Conservation (phyloP, 2,888 invertebrate genomes). For the Brenthis ino region DNA sequence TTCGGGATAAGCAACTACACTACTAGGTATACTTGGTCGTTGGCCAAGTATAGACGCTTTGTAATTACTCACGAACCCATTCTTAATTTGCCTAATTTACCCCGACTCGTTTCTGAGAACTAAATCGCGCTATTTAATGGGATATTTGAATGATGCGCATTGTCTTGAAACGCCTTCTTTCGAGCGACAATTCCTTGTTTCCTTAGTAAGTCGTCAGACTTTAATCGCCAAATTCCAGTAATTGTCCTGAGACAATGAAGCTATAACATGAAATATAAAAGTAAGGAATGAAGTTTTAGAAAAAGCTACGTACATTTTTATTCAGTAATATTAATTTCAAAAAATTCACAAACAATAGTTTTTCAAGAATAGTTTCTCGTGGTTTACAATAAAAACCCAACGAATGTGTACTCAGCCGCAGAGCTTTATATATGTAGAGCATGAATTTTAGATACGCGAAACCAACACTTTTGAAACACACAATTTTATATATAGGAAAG, state of each 20-base stretch:
- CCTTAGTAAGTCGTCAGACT: slow-evolving; percentile 24
- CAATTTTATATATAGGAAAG: slow-evolving; percentile 22
- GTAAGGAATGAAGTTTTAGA: slow-evolving; percentile 12
- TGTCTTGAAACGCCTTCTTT: slow-evolving; percentile 70
- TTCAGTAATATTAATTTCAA: not conserved
- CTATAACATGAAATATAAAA: slow-evolving; percentile 19
- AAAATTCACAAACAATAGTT: slow-evolving; percentile 24
- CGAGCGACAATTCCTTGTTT: slow-evolving; percentile 47
- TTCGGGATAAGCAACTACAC: slow-evolving; percentile 40
- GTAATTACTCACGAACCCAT: slow-evolving; percentile 75
- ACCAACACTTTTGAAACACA: slow-evolving; percentile 46
- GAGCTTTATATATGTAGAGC: slow-evolving; percentile 64
- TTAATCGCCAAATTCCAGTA: slow-evolving; percentile 37
- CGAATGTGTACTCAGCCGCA: slow-evolving; percentile 53
- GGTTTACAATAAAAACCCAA: slow-evolving; percentile 62
- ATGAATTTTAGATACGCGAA: slow-evolving; percentile 65
- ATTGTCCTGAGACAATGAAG: slow-evolving; percentile 20
- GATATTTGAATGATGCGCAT: slow-evolving; percentile 75
- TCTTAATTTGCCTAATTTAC: slow-evolving; percentile 81
- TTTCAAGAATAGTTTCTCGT: slow-evolving; percentile 61
- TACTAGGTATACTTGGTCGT: slow-evolving; percentile 58
- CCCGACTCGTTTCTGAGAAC: slow-evolving; percentile 63
- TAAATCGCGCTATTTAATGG: slow-evolving; percentile 77
- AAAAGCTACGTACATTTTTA: not conserved
- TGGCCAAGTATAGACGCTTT: slow-evolving; percentile 71